Conservation (phyloP, 2,113 vertebrate genomes). For the Pseudolaguvia tuberculata region DNA sequence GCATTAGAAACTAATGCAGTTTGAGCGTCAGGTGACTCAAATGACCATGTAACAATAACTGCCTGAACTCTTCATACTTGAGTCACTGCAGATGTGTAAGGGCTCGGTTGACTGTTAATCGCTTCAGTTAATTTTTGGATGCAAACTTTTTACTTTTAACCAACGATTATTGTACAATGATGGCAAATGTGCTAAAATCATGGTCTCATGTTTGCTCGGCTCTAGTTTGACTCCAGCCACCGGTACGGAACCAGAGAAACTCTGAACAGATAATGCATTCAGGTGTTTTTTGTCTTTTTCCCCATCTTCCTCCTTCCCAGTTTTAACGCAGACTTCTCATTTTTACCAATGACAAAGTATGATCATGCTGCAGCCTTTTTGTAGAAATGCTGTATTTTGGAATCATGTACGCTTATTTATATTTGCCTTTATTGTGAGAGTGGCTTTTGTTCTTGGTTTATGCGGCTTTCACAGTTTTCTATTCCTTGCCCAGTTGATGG, state of each 20-base stretch:
- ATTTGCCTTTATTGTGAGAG: slow-evolving; percentile 20
- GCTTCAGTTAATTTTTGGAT: neutral
- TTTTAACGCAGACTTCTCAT: slow-evolving; percentile 4
- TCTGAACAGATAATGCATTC: too few relatives aligned
- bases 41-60: neutral
- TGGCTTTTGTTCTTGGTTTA: slow-evolving; percentile 25
- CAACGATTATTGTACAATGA: neutral
- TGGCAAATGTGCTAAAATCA: neutral
- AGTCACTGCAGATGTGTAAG: slow-evolving; percentile 16
- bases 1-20: slow-evolving; percentile 1
- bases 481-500: slow-evolving; percentile 21
- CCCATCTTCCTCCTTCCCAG: neutral
- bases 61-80: slow-evolving; percentile 17
- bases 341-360: slow-evolving; percentile 30
- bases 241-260: neutral
- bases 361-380: slow-evolving; percentile 37
- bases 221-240: slow-evolving; percentile 12
- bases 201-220: neutral
- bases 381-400: slow-evolving; percentile 35
- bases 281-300: too few relatives aligned
- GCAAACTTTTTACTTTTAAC: neutral
- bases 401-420: slow-evolving; percentile 29
- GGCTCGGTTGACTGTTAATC: slow-evolving; percentile 32
- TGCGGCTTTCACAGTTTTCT: slow-evolving; percentile 26
- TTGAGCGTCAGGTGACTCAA: neutral